Base-by-base conservation (phyloP, 1,140 invertebrate species). In the Hydropsyche tenuis region DNA sequence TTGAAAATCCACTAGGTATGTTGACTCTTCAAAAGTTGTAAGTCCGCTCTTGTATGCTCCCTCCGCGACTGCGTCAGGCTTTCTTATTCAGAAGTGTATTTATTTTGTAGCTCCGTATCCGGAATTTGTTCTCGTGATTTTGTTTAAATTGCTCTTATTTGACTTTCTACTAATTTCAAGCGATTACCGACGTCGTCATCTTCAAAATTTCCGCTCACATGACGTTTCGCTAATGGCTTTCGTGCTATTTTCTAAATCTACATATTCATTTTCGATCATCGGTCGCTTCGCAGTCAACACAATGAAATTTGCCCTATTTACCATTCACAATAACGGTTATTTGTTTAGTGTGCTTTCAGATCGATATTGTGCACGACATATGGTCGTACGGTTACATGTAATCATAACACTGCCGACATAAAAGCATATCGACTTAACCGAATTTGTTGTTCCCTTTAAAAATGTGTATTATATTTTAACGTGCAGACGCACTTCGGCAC, bases 31-130 rank as follows among this genome's bases (percentile, higher is more conserved):
- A 16, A 53, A 53, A 53, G 48, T 20, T 20, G 16, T 6, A 18
- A 53, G 48, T 20, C 20, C 1, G 16, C 7, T n/a, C n/a, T 53
- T 53, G 48, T 53, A 18, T 20, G 20, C 48, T 2, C 14, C 12
- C 46, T 2, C 6, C 48, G n/a, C 2, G 14, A 18, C 20, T 16
- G 14, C n/a, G 16, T 53, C 16, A 53, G 1, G 48, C 48, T 53
- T 53, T 53, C 48, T 53, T 53, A 53, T 53, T 48, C 12, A 18
- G 46, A 48, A 48, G 46, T 48, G 46, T 48, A 14, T 48, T 14
- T 48, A 37, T 53, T 53, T 9, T 53, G 48, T 53, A 53, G 16
- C 3, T 53, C 14, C 7, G 48, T 5, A 20, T 18, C 2, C 2
- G 48, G 14, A 53, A 53, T 53, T 20, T 53, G 14, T 6, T 37